Percentiles rank a stretch among this genome's conserved stretches.
phyloP scores from a whole-genome alignment of 2,113 vertebrate genomes.

The Ophiodon elongatus region DNA sequence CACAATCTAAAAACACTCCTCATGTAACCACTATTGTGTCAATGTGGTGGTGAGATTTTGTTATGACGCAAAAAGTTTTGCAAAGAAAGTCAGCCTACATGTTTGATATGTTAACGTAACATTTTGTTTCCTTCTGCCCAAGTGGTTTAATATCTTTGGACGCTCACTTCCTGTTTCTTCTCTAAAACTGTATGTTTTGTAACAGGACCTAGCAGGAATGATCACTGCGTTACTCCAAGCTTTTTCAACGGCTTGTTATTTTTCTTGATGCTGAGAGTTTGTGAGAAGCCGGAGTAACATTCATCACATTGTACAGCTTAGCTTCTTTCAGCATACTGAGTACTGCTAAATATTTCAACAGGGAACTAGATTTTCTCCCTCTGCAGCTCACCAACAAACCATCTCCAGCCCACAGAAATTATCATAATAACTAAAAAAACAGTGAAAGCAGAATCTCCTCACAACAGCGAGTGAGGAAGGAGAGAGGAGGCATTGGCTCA shows the following conservation, averaged over 20 bases:
- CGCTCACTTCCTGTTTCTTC: not conserved
- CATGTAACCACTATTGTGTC: constrained; percentile 8
- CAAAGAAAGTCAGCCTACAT: constrained; percentile 6
- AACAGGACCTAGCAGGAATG: not conserved
- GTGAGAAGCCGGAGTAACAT: constrained; percentile 36
- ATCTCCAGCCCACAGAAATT: constrained; percentile 50
- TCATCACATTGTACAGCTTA: constrained; percentile 22
- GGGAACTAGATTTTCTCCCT: constrained; percentile 64
- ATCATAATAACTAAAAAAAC: constrained; percentile 41
- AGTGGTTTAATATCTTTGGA: not conserved
- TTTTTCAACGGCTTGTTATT: constrained; percentile 27
- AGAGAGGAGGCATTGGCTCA: constrained; percentile 19
- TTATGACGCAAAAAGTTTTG: constrained; percentile 1
- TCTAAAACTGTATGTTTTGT: not conserved
- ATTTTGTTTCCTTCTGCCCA: not conserved
- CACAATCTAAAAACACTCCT: constrained; percentile 25
- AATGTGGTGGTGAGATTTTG: not conserved
- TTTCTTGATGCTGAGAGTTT: constrained; percentile 16
- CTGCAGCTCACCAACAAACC: constrained; percentile 55
- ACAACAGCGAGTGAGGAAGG: constrained; percentile 26
- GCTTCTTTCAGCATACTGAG: constrained; percentile 36
- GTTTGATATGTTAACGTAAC: constrained; percentile 15
- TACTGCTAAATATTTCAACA: constrained; percentile 72
- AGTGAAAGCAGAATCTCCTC: constrained; percentile 23
- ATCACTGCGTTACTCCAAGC: not conserved